A percentile compares a stretch with the other conserved stretches of the same genome.
Conservation (phyloP, 2,113 vertebrate species). For the Entosphenus tridentatus region DNA sequence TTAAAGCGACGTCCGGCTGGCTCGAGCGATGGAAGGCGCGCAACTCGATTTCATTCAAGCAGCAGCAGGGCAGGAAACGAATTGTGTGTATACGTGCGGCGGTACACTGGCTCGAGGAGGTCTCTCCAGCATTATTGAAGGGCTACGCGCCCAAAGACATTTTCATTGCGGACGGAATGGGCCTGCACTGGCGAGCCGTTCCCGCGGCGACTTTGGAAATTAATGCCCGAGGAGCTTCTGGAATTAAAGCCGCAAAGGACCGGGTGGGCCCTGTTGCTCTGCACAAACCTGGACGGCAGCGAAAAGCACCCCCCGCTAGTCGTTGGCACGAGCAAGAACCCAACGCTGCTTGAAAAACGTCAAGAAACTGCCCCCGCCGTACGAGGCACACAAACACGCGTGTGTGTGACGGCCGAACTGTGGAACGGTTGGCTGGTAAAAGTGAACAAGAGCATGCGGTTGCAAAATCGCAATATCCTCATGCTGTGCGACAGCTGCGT, state of each 20-base stretch:
- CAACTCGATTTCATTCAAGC: slow-evolving; percentile 7
- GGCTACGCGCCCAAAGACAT: neutral
- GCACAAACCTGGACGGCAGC: neutral
- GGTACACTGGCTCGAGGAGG: neutral
- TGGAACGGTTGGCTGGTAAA: slow-evolving; percentile 1
- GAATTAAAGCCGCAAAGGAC: neutral
- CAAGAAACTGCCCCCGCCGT: neutral
- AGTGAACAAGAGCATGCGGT: neutral
- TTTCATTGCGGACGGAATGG: neutral
- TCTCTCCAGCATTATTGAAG: neutral
- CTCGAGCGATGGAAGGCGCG: slow-evolving; percentile 7
- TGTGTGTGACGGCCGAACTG: neutral
- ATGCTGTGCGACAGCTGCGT: neutral
- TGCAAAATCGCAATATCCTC: neutral
- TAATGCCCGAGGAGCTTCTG: accelerated
- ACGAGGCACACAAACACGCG: neutral
- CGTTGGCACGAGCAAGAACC: slow-evolving; percentile 5
- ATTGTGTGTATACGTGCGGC: accelerated
- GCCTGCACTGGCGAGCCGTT: neutral
- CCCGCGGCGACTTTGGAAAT: neutral
- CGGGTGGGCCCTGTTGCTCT: neutral
- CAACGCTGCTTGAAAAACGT: neutral
- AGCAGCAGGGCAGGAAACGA: neutral
- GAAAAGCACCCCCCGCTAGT: slow-evolving; percentile 5
- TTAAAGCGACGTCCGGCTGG: slow-evolving; percentile 7